Conservation (phyloP, 1,140 invertebrate genomes). For the Chrysomallon squamiferum region DNA sequence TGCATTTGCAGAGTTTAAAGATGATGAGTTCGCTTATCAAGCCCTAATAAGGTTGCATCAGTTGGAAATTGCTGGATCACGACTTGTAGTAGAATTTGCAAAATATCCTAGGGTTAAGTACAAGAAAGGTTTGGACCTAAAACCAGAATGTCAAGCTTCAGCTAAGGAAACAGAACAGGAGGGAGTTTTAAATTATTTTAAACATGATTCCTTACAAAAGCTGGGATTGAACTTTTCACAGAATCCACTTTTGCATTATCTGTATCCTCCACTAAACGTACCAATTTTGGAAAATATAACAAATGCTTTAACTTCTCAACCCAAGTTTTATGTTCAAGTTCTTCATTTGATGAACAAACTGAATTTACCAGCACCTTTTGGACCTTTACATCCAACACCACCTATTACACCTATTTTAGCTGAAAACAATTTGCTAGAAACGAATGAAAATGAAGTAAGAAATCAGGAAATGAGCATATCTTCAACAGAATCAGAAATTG, state of each 20-base stretch:
- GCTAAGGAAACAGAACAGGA: conserved; percentile 14
- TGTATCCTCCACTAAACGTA: conserved; percentile 74
- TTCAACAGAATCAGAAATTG: conserved; percentile 76
- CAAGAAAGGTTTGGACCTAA: not conserved
- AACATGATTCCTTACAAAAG: conserved; percentile 23
- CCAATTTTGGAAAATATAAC: conserved; percentile 80
- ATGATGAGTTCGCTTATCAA: conserved; percentile 65
- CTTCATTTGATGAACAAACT: conserved; percentile 96
- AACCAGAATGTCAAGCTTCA: conserved; percentile 6
- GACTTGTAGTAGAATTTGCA: conserved; percentile 72
- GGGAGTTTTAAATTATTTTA: conserved; percentile 9
- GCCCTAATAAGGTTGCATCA: conserved; percentile 73
- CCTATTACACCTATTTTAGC: conserved; percentile 26
- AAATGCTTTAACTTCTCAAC: conserved; percentile 75
- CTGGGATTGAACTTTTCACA: conserved; percentile 57
- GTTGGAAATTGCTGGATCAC: conserved; percentile 68
- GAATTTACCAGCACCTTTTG: conserved; percentile 88
- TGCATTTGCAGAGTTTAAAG: conserved; percentile 67
- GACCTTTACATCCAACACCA: conserved; percentile 56
- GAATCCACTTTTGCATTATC: conserved; percentile 61
- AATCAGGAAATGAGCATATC: not conserved
- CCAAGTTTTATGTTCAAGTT: conserved; percentile 80
- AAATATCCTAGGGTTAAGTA: conserved; percentile 15
- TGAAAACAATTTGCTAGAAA: not conserved
- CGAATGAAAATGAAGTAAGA: too few species aligned